Percentiles rank a stretch among this genome's conserved stretches.
Evolutionary conservation across 2,797 vertebrate genomes (phyloP).

Genomic region (Ctenosaura bakeri): DNA sequence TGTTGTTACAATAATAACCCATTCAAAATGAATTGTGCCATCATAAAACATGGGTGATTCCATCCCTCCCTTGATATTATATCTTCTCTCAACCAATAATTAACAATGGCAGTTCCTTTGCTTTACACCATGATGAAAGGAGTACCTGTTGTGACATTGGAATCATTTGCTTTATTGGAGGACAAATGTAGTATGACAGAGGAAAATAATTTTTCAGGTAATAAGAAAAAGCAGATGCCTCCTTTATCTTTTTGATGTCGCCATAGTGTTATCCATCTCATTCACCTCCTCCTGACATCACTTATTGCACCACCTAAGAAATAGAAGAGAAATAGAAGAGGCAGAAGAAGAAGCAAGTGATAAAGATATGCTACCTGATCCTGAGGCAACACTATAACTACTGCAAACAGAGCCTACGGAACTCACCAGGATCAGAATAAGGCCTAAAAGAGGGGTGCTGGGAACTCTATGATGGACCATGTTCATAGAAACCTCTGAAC

Average conservation of each 20-base stretch:
- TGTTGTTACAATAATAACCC: too few relatives aligned
- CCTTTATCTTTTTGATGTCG: slow-evolving; percentile 11
- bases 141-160: slow-evolving; percentile 26
- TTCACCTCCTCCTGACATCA: not conserved
- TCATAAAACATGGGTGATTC: not conserved
- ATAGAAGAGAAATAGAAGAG: not conserved
- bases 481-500: not conserved
- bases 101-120: slow-evolving; percentile 24
- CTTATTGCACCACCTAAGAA: not conserved
- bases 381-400: too few relatives aligned
- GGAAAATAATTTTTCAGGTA: slow-evolving; percentile 45
- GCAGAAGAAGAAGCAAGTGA: not conserved
- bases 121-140: not conserved
- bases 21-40: too few relatives aligned
- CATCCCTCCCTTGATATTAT: not conserved
- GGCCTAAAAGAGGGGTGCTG: too few relatives aligned
- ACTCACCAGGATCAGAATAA: not conserved
- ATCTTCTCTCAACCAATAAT: not conserved
- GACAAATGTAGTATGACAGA: slow-evolving; percentile 37
- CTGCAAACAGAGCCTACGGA: not conserved
- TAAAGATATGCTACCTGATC: not conserved
- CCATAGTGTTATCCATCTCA: slow-evolving; percentile 35
- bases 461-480: not conserved
- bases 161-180: slow-evolving; percentile 45
- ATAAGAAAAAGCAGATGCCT: slow-evolving; percentile 23